A percentile compares a stretch with the other conserved stretches of the same genome.
These are phyloP conservation scores for Mus pahari DNA, from an alignment of 2,113 vertebrate species.

Conservation along the genomic window DNA sequence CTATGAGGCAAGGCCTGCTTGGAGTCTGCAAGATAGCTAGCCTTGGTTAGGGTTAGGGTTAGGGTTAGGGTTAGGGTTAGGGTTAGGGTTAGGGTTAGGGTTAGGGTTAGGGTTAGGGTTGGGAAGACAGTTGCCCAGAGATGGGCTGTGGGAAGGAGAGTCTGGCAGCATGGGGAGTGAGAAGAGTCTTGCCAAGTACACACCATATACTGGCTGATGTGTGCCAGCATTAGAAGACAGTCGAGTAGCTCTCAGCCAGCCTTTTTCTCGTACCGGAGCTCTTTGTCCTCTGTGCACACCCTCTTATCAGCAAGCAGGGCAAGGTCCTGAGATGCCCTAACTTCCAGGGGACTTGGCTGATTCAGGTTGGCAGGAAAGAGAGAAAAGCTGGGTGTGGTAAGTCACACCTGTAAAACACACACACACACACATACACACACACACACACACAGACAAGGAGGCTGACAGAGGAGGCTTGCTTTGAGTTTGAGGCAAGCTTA, in stretches of 20 bases:
- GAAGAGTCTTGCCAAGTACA: neutral
- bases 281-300: neutral
- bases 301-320: neutral
- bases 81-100: too few species aligned
- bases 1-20: neutral
- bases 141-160: neutral
- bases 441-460: neutral
- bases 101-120: neutral
- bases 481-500: neutral
- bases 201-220: neutral
- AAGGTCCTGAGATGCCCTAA: neutral
- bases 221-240: neutral
- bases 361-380: neutral
- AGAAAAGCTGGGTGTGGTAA: neutral
- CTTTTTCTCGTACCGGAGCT: slow-evolving; percentile 37
- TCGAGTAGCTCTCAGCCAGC: neutral
- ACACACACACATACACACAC: too few species aligned
- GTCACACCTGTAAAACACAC: neutral
- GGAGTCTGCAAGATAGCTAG: neutral
- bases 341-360: neutral
- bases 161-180: neutral
- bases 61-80: too few species aligned
- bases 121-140: neutral
- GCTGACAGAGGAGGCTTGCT: neutral
- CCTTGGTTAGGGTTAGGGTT: neutral